Percentiles rank a stretch among this genome's conserved stretches.
Evolutionary conservation across 2,888 invertebrate genomes (phyloP).

Genomic region (Eretmocerus hayati): DNA sequence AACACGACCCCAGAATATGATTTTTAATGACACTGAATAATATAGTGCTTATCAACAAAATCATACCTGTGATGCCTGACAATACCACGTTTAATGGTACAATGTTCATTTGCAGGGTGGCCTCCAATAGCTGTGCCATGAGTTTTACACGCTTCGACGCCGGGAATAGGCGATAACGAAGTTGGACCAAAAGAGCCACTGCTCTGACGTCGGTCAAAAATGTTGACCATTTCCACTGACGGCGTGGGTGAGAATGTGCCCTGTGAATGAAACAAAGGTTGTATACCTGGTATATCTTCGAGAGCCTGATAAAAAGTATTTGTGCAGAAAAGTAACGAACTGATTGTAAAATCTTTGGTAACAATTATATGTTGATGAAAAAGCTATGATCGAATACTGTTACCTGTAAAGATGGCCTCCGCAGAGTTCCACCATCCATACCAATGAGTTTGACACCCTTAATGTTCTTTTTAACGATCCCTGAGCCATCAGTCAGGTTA

Average conservation of each 20-base stretch:
- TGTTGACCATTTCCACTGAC: constrained; percentile 43
- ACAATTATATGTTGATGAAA: neutral
- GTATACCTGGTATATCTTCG: neutral
- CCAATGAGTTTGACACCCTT: constrained; percentile 44
- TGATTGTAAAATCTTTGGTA: too few species aligned
- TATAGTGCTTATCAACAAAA: too few species aligned
- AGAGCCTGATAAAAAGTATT: too few species aligned
- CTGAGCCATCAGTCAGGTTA: constrained; percentile 29
- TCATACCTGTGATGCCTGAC: constrained; percentile 44
- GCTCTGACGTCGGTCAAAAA: constrained; percentile 42
- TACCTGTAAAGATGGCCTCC: constrained; percentile 42
- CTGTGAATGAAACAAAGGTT: constrained; percentile 21
- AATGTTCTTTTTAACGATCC: constrained; percentile 37
- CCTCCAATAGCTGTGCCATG: constrained; percentile 41
- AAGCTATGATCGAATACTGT: neutral
- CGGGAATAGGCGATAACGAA: constrained; percentile 43
- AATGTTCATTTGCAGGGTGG: constrained; percentile 40
- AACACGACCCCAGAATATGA: too few species aligned
- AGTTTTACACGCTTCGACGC: constrained; percentile 43
- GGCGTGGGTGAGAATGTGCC: constrained; percentile 45
- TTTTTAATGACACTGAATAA: too few species aligned
- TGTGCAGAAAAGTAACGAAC: too few species aligned
- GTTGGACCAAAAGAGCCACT: constrained; percentile 42
- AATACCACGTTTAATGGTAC: constrained; percentile 43
- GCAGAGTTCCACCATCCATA: constrained; percentile 42